These are phyloP conservation scores for Nesoenas mayeri DNA, from an alignment of 2,113 vertebrate genomes.

Conservation along the genomic window DNA sequence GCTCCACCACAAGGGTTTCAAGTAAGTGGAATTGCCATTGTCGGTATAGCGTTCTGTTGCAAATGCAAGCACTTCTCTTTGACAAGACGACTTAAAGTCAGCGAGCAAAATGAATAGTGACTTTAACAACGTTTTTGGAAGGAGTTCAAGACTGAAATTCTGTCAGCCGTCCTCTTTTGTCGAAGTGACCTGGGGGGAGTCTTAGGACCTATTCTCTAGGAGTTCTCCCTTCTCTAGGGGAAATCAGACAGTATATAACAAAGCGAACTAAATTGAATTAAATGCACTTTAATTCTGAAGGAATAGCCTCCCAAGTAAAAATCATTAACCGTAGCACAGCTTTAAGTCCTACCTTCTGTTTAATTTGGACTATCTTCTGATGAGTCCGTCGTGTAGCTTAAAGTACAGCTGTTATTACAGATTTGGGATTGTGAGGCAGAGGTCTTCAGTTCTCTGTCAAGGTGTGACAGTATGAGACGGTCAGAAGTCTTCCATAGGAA, in stretches of 20 bases:
- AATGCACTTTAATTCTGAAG: not conserved
- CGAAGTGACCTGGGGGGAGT: not conserved
- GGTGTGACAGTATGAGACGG: not conserved
- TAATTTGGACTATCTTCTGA: not conserved
- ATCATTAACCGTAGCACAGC: not conserved
- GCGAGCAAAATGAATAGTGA: not conserved
- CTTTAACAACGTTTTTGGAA: not conserved
- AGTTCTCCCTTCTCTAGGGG: not conserved
- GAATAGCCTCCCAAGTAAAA: not conserved
- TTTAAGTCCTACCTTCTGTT: not conserved
- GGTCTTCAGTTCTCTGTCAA: not conserved
- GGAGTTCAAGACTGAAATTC: not conserved
- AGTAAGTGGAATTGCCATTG: conserved; percentile 73
- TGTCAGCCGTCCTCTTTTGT: not conserved
- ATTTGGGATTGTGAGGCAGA: not conserved
- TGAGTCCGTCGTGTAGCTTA: not conserved
- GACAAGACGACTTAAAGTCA: not conserved
- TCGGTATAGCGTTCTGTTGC: not conserved
- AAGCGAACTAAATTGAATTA: not conserved
- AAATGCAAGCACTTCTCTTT: not conserved
- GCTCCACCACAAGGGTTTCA: conserved; percentile 93
- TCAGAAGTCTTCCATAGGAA: not conserved
- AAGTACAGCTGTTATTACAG: not conserved
- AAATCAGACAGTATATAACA: not conserved
- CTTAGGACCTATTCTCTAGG: not conserved